Evolutionary conservation across 2,888 invertebrate species (phyloP).

Genomic region (Osmoderma eremita): DNA sequence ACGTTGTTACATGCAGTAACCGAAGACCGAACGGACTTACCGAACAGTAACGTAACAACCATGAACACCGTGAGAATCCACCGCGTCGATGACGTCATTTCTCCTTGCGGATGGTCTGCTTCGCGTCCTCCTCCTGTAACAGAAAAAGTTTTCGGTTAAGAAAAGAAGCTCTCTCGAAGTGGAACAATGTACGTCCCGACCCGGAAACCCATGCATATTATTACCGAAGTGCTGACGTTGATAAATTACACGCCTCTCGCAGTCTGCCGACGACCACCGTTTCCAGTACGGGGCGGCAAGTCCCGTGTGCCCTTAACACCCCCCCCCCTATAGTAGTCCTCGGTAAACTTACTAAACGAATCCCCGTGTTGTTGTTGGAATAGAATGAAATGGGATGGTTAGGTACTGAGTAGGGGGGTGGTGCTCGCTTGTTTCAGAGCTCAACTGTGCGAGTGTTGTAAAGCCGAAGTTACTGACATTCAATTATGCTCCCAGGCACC

Average conservation of each 20-base stretch:
- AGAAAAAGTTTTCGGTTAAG: conserved; percentile 12
- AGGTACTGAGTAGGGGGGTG: neutral
- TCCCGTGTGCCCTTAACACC: neutral
- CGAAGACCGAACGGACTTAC: neutral
- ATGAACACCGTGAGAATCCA: conserved; percentile 7
- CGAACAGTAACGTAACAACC: conserved; percentile 15
- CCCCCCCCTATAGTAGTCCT: conserved; percentile 2
- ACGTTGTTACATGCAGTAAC: too few relatives aligned
- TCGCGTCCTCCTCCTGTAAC: conserved; percentile 15
- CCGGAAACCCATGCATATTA: conserved; percentile 35
- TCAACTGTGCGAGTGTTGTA: conserved; percentile 20
- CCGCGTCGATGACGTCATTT: conserved; percentile 16
- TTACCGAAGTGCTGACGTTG: conserved; percentile 32
- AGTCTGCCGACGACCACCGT: neutral
- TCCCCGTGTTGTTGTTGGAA: neutral
- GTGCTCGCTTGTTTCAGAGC: neutral
- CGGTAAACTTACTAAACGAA: conserved; percentile 29
- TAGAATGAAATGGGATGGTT: neutral
- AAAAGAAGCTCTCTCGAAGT: conserved; percentile 30
- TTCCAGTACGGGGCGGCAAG: neutral
- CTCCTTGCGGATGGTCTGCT: neutral
- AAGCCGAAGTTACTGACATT: conserved; percentile 38
- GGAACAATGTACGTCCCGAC: conserved; percentile 30
- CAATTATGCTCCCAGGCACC: conserved; percentile 36
- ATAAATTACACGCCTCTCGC: conserved; percentile 18